Percentiles rank a stretch among this genome's conserved stretches.
phyloP scores from a whole-genome alignment of 2,888 invertebrate species.

The Lasioglossum leucozonium region DNA sequence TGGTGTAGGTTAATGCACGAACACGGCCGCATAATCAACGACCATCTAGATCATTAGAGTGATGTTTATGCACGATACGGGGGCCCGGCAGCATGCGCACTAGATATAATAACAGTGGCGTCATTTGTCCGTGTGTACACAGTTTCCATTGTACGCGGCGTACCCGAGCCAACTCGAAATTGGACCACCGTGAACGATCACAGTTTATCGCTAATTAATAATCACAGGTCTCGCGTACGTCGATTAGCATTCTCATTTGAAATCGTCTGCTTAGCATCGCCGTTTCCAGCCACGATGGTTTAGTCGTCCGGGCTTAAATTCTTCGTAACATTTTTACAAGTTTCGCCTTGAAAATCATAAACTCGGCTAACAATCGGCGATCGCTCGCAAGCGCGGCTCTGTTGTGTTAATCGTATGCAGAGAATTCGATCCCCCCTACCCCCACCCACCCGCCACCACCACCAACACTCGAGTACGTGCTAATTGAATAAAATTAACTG shows the following conservation, averaged over 20 bases:
- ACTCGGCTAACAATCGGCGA: neutral
- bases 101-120: slow-evolving; percentile 58
- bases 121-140: slow-evolving; percentile 36
- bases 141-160: slow-evolving; percentile 14
- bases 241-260: slow-evolving; percentile 31
- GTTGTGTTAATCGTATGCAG: slow-evolving; percentile 51
- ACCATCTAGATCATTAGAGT: slow-evolving; percentile 59
- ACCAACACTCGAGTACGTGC: slow-evolving; percentile 36
- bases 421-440: too few species aligned
- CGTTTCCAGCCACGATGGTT: slow-evolving; percentile 1
- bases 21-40: slow-evolving; percentile 52
- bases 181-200: slow-evolving; percentile 44
- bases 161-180: neutral
- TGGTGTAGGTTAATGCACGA: slow-evolving; percentile 56
- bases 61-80: slow-evolving; percentile 58
- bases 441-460: too few species aligned
- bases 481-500: slow-evolving; percentile 39
- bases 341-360: neutral
- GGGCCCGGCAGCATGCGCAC: slow-evolving; percentile 37
- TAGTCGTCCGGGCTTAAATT: neutral
- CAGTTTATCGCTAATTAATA: slow-evolving; percentile 53
- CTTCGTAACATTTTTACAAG: neutral
- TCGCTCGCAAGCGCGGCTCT: neutral
- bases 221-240: neutral
- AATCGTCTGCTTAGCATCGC: neutral